These are phyloP conservation scores for Sakesphorus luctuosus DNA, from an alignment of 2,113 vertebrate species.

Conservation along the genomic window DNA sequence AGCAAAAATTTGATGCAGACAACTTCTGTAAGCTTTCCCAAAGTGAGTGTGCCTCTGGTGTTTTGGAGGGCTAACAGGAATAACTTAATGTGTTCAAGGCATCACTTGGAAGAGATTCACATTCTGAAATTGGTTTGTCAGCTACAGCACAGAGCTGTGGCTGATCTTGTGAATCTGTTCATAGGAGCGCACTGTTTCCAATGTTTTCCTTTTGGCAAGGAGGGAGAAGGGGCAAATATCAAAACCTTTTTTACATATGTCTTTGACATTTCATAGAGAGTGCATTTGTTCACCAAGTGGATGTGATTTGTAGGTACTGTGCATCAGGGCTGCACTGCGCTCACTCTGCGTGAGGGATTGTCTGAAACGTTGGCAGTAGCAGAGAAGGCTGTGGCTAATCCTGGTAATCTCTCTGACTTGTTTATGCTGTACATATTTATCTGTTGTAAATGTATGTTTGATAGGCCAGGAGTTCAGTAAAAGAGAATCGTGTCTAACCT, in stretches of 20 bases:
- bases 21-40: neutral
- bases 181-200: rapidly evolving
- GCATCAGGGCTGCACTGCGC: neutral
- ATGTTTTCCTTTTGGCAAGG: neutral
- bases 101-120: neutral
- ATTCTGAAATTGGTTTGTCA: neutral
- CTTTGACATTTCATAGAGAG: neutral
- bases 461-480: constrained; percentile 17
- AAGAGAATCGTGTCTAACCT: neutral
- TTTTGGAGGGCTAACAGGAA: neutral
- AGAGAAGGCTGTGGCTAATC: constrained; percentile 13
- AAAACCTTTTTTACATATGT: rapidly evolving
- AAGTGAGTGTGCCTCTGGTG: rapidly evolving
- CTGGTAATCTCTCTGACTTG: constrained; percentile 28
- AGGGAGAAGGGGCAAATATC: neutral
- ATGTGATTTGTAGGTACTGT: rapidly evolving
- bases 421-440: constrained; percentile 50
- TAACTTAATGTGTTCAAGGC: neutral
- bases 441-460: constrained; percentile 27
- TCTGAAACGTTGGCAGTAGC: neutral
- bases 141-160: rapidly evolving
- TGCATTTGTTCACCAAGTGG: neutral
- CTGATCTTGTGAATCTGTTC: neutral
- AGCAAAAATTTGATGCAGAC: neutral
- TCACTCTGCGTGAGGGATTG: rapidly evolving